Percentiles rank a stretch among this genome's conserved stretches.
Conservation (phyloP, 2,113 vertebrate species). For the Ibidorhyncha struthersii region DNA sequence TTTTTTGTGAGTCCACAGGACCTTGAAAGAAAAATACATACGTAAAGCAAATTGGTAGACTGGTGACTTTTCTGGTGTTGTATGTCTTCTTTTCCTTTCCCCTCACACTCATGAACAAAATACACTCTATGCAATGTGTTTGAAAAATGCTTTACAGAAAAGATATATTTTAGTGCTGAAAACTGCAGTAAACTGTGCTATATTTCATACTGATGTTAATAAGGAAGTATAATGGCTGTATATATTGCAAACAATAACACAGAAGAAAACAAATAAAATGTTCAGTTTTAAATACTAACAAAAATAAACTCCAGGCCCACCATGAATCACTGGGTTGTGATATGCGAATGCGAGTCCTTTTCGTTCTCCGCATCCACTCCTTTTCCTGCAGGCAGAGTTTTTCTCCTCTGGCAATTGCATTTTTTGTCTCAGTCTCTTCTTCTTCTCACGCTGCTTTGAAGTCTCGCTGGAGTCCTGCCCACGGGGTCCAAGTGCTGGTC, state of each 20-base stretch:
- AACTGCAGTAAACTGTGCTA: slow-evolving; percentile 56
- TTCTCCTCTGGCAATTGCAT: slow-evolving; percentile 27
- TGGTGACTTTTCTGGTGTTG: slow-evolving; percentile 18
- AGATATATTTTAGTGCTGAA: slow-evolving; percentile 58
- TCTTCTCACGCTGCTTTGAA: neutral
- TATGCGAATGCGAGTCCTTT: slow-evolving; percentile 43
- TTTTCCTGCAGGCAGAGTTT: slow-evolving; percentile 36
- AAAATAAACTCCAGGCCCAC: slow-evolving; percentile 68
- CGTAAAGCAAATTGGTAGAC: slow-evolving; percentile 8
- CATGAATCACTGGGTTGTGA: slow-evolving; percentile 51
- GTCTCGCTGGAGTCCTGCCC: slow-evolving; percentile 30
- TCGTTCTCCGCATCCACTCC: neutral
- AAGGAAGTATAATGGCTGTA: slow-evolving; percentile 31
- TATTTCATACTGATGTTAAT: slow-evolving; percentile 64
- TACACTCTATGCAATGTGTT: neutral
- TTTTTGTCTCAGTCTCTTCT: slow-evolving; percentile 45
- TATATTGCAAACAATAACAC: slow-evolving; percentile 61
- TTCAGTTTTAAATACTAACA: slow-evolving; percentile 74
- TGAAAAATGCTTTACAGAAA: slow-evolving; percentile 58
- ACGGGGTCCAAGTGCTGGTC: slow-evolving; percentile 51
- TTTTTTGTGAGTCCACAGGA: slow-evolving; percentile 75
- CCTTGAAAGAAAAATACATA: slow-evolving; percentile 70
- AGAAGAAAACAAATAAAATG: slow-evolving; percentile 48
- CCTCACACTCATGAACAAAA: slow-evolving; percentile 50
- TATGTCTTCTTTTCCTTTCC: slow-evolving; percentile 35